These are phyloP conservation scores for Portunus trituberculatus DNA, from an alignment of 1,140 invertebrate species.

Conservation along the genomic window DNA sequence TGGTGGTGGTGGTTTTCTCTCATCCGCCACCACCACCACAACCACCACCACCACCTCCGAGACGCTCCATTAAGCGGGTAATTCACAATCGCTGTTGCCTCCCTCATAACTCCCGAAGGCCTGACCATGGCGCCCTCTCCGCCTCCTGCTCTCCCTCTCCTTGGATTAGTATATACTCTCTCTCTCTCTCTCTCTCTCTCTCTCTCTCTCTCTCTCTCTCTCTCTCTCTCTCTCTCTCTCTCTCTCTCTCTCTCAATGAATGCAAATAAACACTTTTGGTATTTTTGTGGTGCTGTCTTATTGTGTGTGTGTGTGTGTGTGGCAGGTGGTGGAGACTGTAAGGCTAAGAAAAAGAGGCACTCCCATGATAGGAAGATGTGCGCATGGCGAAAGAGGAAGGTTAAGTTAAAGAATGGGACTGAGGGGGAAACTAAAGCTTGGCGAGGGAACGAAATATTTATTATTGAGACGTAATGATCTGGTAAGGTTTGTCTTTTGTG, in stretches of 20 bases:
- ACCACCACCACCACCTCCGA: conserved; percentile 10
- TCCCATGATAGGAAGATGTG: too few relatives aligned
- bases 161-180: too few relatives aligned
- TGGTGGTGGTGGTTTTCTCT: too few relatives aligned
- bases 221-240: conserved; percentile 16
- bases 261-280: neutral
- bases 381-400: too few relatives aligned
- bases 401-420: neutral
- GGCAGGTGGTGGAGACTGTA: too few relatives aligned
- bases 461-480: neutral
- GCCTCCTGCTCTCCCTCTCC: neutral
- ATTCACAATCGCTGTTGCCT: conserved; percentile 21
- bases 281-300: neutral
- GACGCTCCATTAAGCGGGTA: conserved; percentile 8
- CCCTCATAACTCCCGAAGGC: neutral
- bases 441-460: neutral
- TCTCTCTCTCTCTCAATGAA: neutral
- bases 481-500: neutral
- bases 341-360: too few relatives aligned
- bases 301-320: too few relatives aligned
- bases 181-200: too few relatives aligned
- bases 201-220: too few relatives aligned
- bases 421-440: neutral
- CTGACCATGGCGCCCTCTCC: neutral
- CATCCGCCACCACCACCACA: neutral